Base-by-base conservation (phyloP, 2,797 vertebrate species). In the Silurus aristotelis region DNA sequence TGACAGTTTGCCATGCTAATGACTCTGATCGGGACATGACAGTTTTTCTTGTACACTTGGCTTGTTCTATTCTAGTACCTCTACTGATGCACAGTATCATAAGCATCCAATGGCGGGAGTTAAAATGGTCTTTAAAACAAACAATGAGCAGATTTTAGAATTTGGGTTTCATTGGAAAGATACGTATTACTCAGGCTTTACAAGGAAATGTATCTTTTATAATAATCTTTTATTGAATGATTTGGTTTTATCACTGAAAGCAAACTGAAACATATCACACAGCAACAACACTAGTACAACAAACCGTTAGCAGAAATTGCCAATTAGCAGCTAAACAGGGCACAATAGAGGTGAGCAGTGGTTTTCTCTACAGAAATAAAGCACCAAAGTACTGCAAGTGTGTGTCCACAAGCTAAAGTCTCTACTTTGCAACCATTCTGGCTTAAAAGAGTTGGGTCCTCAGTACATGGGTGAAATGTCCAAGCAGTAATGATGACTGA, bases 1-100 rank as follows among this genome's bases (percentile, higher is more conserved):
- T 46, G 58, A 83, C 64, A 68, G 76, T 82, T 78, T 80, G 64
- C 73, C 20, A 52, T 79, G 55, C 84, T 89, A 75, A 86, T 82
- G 27, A 68, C 64, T 70, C 80, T 72, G 56, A 67, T 66, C 20
- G 22, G 79, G 48, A 79, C 38, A 38, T 38, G 19, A 43, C 13
- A 63, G 38, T 80, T 82, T 55, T 79, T 81, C 22, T 14, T 17
- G 17, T 55, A 0, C 46, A 60, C 61, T 27, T 63, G 60, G 58
- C 61, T 52, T 22, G 1, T n/a, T 48, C 61, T 48, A 14, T 25
- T 66, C 19, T 66, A 25, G n/a, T 80, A 25, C 1, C 19, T 22
- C 43, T 48, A 66, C 78, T 25, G 22, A 66, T 80, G 43, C 61
- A 52, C 38, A 46, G 12, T 9, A 8, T 25, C 15, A 17, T 27